Conservation (phyloP, 2,888 invertebrate genomes). For the Lumbricus terrestris region DNA sequence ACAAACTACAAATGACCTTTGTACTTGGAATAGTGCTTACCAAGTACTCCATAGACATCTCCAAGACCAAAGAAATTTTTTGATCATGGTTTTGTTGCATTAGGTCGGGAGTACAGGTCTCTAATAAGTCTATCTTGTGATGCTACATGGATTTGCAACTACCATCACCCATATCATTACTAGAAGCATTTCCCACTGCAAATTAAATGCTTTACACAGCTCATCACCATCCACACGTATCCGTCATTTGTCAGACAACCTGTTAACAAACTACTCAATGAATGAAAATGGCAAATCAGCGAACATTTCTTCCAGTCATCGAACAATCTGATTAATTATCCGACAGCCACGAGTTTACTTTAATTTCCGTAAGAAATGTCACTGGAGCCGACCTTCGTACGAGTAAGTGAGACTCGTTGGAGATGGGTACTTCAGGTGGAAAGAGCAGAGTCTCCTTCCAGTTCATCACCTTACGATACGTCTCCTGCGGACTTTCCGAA, state of each 20-base stretch:
- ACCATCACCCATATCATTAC: no score
- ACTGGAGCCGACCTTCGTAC: neutral
- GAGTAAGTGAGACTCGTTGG: slow-evolving; percentile 70
- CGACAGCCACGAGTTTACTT: neutral
- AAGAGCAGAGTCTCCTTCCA: slow-evolving; percentile 98
- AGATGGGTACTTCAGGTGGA: slow-evolving; percentile 98
- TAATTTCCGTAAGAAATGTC: neutral
- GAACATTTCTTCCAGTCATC: neutral
- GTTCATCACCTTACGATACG: slow-evolving; percentile 96
- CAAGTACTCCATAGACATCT: no score
- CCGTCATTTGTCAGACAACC: neutral
- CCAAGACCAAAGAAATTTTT: no score
- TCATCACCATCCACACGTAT: neutral
- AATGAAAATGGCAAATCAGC: neutral
- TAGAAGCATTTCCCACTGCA: neutral
- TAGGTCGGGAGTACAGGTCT: no score
- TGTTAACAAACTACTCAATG: no score
- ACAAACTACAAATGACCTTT: neutral
- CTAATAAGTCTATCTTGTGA: no score
- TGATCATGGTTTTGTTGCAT: no score
- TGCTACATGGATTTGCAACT: no score
- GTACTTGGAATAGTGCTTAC: neutral
- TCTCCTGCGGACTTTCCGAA: slow-evolving; percentile 96
- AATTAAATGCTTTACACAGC: neutral
- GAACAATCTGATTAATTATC: neutral